A percentile compares a stretch with the other conserved stretches of the same genome.
These are phyloP conservation scores for Aplodontia rufa DNA, from an alignment of 2,113 vertebrate genomes.

Conservation along the genomic window DNA sequence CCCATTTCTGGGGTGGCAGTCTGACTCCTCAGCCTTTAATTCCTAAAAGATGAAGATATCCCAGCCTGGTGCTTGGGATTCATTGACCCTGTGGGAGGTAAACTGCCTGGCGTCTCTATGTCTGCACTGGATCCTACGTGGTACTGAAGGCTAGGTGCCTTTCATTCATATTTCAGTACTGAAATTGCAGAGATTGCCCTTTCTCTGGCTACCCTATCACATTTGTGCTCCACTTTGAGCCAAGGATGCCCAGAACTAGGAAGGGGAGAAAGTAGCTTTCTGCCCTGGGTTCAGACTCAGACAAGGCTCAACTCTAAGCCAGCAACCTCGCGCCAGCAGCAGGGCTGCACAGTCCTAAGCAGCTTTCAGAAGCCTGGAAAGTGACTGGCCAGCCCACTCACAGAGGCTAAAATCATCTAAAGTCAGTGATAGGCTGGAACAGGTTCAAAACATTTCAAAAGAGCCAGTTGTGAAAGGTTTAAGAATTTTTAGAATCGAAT, in stretches of 20 bases:
- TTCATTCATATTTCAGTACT: not conserved
- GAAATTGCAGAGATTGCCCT: not conserved
- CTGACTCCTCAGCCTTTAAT: not conserved
- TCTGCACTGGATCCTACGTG: not conserved
- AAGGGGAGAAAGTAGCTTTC: not conserved
- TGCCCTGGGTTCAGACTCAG: not conserved
- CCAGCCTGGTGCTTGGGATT: not conserved
- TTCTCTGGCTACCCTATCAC: not conserved
- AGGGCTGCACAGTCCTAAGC: not conserved
- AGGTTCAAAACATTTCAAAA: not conserved
- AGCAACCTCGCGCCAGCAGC: rapidly evolving
- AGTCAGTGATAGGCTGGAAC: not conserved
- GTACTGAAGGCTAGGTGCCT: not conserved
- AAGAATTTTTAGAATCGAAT: not conserved
- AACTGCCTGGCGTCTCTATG: not conserved
- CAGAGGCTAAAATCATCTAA: not conserved
- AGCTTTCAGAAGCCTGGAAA: not conserved
- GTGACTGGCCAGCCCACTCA: not conserved
- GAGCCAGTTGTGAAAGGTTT: not conserved
- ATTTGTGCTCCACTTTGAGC: not conserved
- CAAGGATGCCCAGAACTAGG: not conserved
- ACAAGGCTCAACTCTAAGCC: not conserved
- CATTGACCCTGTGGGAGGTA: not conserved
- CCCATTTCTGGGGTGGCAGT: not conserved
- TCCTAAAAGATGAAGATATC: not conserved